These are phyloP conservation scores for Polyergus mexicanus DNA, from an alignment of 1,140 invertebrate species.

Conservation along the genomic window DNA sequence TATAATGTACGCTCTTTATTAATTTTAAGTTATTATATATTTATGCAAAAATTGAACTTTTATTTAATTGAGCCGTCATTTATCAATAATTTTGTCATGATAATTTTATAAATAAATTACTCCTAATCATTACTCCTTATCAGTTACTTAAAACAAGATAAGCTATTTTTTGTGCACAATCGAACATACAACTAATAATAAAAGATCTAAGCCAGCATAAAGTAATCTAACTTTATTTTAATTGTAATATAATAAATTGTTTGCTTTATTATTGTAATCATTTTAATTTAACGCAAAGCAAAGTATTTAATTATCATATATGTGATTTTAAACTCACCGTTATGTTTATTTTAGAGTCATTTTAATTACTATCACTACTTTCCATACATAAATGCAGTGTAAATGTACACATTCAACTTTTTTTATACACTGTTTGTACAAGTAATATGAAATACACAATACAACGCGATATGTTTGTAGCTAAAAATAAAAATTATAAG, in stretches of 20 bases:
- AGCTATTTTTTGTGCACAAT: not conserved
- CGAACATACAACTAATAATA: not conserved
- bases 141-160: slow-evolving; percentile 31
- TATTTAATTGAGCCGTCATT: not conserved
- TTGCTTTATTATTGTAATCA: slow-evolving; percentile 37
- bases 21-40: not conserved
- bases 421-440: not conserved
- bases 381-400: not conserved
- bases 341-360: slow-evolving; percentile 4
- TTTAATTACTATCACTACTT: slow-evolving; percentile 36
- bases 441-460: not conserved
- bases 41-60: not conserved
- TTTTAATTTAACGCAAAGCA: slow-evolving; percentile 29
- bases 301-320: slow-evolving; percentile 28
- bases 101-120: not conserved
- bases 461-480: not conserved
- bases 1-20: not conserved
- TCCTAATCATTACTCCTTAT: not conserved
- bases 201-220: slow-evolving; percentile 11
- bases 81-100: not conserved
- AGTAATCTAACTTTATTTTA: slow-evolving; percentile 19
- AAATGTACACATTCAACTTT: not conserved
- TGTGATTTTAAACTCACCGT: not conserved
- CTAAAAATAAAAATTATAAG: no score
- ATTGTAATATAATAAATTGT: slow-evolving; percentile 34